A percentile compares a stretch with the other conserved stretches of the same genome.
These are phyloP conservation scores for Tinamus major DNA, from an alignment of 2,797 vertebrate genomes.

Conservation along the genomic window DNA sequence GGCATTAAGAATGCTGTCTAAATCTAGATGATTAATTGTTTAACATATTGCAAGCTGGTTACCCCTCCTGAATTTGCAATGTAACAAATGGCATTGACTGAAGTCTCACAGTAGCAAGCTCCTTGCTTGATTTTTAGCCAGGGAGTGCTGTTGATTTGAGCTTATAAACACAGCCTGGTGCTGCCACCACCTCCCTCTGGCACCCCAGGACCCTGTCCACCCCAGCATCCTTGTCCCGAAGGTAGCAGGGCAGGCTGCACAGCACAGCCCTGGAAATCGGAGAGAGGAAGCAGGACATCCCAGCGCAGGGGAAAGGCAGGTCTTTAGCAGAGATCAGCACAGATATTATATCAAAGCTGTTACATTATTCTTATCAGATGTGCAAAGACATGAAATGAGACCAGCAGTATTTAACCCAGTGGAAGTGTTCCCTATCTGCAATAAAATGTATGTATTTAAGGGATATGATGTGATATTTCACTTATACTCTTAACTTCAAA, in stretches of 20 bases:
- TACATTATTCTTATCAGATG: background rate
- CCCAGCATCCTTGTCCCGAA: background rate
- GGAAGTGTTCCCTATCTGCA: background rate
- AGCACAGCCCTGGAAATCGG: background rate
- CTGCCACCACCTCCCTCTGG: background rate
- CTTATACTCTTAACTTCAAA: background rate
- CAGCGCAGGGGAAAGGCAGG: background rate
- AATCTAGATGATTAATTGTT: constrained; percentile 55
- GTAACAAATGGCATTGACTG: constrained; percentile 24
- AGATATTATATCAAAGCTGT: background rate
- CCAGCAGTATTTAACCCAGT: background rate
- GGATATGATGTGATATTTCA: background rate
- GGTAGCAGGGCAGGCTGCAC: too few species aligned
- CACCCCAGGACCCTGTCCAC: background rate
- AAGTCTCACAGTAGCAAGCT: constrained; percentile 29
- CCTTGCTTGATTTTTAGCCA: constrained; percentile 50
- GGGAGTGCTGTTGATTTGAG: background rate
- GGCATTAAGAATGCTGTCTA: background rate
- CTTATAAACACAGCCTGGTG: background rate
- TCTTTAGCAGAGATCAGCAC: background rate
- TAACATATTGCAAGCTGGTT: constrained; percentile 51
- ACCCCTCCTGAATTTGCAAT: background rate
- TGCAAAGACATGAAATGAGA: background rate
- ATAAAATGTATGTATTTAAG: fast-evolving
- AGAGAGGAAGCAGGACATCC: background rate